Base-by-base conservation (phyloP, 2,888 invertebrate genomes). In the Melieria crassipennis region DNA sequence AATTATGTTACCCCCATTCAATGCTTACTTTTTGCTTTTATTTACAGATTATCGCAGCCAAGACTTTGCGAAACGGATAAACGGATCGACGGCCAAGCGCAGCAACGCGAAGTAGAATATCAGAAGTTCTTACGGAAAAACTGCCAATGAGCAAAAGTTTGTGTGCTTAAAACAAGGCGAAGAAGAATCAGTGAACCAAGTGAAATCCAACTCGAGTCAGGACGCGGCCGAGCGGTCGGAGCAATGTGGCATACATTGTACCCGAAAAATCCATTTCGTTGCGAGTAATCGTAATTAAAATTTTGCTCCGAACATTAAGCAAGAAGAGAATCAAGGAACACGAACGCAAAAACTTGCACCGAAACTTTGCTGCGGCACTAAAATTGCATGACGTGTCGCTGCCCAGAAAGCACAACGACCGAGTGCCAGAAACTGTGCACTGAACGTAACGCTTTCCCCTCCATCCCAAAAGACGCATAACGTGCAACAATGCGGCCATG, bases 401-500 rank as follows among this genome's bases (percentile, higher is more conserved):
- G 13, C 7, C n/a, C n/a, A 4, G 47, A n/a, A 9, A 5, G 11
- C 7, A 9, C 11, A 45, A 9, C 45, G 13, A 30, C 16, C 16
- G 5, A 47, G 62, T n/a, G 47, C 30, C 30, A 30, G 30, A 30
- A 30, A 30, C 30, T 30, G 3, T 30, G 30, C 30, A 30, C 30
- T 30, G 30, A 30, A 30, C 30, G 30, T 30, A 30, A 30, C 30
- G 30, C 30, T 30, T 70, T 69, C 73, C 43, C 42, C 30, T 0
- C 16, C 16, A 0, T 16, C 16, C 58, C 42, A 7, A 5, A 58
- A 72, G 71, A 65, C 65, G 62, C 45, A 30, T 30, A 30, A 30
- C 30, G 68, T 70, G 46, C 13, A 60, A 43, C 69, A 45, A 60
- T 50, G 65, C 76, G 75, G 69, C 48, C 80, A 81, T 82, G 81